phyloP scores from a whole-genome alignment of 2,888 invertebrate genomes.

The Oligia fasciuncula region DNA sequence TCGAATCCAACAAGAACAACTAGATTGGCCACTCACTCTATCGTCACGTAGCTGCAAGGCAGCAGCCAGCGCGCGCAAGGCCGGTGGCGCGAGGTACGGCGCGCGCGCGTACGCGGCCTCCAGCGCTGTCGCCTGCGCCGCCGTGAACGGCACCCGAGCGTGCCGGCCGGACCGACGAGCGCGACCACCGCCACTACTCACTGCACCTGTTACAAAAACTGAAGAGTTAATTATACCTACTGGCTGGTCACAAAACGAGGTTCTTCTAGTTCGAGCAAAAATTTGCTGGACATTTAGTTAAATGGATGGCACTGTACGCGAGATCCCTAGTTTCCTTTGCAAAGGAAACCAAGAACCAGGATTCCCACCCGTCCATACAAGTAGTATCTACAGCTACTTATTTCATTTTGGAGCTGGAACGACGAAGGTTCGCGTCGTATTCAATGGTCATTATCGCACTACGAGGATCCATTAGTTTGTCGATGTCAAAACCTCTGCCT shows the following conservation, averaged over 20 bases:
- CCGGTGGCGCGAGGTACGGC: constrained; percentile 93
- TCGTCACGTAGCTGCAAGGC: constrained; percentile 92
- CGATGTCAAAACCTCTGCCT: not conserved
- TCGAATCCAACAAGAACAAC: not conserved
- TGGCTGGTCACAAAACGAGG: not conserved
- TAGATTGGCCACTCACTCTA: constrained; percentile 85
- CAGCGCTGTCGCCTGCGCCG: constrained; percentile 91
- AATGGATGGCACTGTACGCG: not conserved
- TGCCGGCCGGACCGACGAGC: constrained; percentile 91
- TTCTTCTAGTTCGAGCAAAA: not conserved
- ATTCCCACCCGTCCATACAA: not conserved
- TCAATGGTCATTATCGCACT: not conserved
- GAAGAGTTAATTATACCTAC: not conserved
- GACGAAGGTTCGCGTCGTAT: not conserved
- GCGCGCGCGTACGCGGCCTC: constrained; percentile 92
- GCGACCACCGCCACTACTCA: constrained; percentile 81
- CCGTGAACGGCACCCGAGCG: constrained; percentile 93
- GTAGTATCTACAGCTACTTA: not conserved
- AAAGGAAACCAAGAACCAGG: not conserved
- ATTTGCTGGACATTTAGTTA: not conserved
- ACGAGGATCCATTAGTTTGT: not conserved
- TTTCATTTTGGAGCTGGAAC: not conserved
- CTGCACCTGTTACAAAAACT: constrained; percentile 72
- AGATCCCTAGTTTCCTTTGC: not conserved
- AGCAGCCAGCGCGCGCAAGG: constrained; percentile 91